Evolutionary conservation across 1,140 invertebrate genomes (phyloP), one percentile per base, ranked within the genome.

Genomic region (Cylas formicarius): DNA sequence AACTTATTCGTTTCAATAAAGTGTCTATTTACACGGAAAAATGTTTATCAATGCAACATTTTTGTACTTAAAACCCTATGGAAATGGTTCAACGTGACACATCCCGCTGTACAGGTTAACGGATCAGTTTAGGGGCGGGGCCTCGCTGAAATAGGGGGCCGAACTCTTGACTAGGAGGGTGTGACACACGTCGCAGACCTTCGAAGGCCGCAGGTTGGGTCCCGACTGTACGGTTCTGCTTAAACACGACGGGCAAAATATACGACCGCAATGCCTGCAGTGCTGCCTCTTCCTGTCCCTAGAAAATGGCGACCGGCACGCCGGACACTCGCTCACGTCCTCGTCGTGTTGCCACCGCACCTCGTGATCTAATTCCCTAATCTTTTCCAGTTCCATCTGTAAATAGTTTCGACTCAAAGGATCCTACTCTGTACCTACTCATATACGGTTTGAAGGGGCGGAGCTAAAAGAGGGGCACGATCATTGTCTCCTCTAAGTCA

Each of bases 271-370:
- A 70, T 97, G 93, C 50, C 81, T 78, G 67, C 93, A 97, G 71
- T 96, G 88, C 52, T 85, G 75, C 86, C 93, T 60, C 11, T 48
- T 34, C 45, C 54, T 58, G 10, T 50, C 32, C 20, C 43, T 59
- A 77, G 74, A 50, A 57, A 89, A 86, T 26, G 62, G 48, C 45
- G 75, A 68, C 60, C 78, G 84, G 69, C 94, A 97, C 44, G 75
- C 73, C 50, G 82, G 82, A 68, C 94, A 97, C 52, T 93, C 86
- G 49, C 80, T 78, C 5, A 95, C 78, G 72, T 97, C 94, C 50
- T 97, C 94, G 57, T 96, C 92, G 63, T 96, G 89, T 70, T 97
- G 93, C 92, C 93, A 97, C 63, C 93, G 78, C 19, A 97, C 82
- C 75, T 95, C 87, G 28, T 80, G 86, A 62, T 95, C 91, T 13